Conservation (phyloP, 1,140 invertebrate species). For the Tetragonula clypearis region DNA sequence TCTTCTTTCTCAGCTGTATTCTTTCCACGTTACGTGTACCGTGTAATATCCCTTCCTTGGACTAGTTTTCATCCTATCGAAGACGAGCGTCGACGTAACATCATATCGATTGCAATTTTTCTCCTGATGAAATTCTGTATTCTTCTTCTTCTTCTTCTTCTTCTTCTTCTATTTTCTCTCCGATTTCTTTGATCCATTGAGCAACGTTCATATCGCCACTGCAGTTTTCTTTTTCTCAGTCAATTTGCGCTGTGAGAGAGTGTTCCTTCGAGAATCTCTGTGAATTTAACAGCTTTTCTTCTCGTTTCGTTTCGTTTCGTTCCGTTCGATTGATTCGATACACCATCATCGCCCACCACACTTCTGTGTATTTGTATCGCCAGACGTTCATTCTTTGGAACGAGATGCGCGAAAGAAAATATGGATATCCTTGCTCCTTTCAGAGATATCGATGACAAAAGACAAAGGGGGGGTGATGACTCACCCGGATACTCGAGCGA, state of each 20-base stretch:
- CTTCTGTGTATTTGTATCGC: constrained; percentile 35
- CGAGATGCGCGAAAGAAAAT: neutral
- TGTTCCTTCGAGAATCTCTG: too few relatives aligned
- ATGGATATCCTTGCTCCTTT: constrained; percentile 5
- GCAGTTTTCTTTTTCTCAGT: neutral
- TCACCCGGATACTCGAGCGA: neutral
- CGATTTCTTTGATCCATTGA: neutral
- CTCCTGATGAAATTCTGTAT: too few relatives aligned
- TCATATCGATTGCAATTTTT: too few relatives aligned
- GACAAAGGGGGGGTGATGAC: neutral
- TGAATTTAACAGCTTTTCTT: neutral
- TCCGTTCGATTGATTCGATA: neutral
- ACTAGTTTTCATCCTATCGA: too few relatives aligned
- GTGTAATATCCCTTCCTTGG: too few relatives aligned
- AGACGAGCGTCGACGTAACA: too few relatives aligned
- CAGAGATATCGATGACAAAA: neutral
- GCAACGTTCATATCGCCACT: neutral
- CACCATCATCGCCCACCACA: neutral
- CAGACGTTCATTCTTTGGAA: neutral
- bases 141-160: neutral
- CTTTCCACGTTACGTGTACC: neutral
- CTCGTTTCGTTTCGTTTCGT: neutral
- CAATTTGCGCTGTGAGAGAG: neutral
- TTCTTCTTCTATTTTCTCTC: neutral
- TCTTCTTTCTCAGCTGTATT: neutral